These are phyloP conservation scores for Tylochromis polylepis DNA, from an alignment of 2,113 vertebrate genomes.

Conservation along the genomic window DNA sequence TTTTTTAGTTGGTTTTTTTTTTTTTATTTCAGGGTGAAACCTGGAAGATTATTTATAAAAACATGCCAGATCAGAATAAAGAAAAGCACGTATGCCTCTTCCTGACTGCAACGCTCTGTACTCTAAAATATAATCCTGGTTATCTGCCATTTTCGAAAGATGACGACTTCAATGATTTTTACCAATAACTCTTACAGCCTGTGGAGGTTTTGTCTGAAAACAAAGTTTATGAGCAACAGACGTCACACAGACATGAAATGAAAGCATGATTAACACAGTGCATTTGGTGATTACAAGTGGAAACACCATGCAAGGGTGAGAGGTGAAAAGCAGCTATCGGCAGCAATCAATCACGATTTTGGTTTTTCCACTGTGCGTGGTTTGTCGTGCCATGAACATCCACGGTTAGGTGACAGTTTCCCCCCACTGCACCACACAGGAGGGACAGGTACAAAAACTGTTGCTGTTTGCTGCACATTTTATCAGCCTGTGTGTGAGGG, in stretches of 20 bases:
- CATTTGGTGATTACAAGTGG: neutral
- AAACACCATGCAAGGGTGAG: slow-evolving; percentile 32
- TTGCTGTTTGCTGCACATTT: neutral
- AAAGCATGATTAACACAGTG: slow-evolving; percentile 14
- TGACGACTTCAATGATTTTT: neutral
- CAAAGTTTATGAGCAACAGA: slow-evolving; percentile 5
- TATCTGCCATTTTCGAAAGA: neutral
- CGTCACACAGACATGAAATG: slow-evolving; percentile 15
- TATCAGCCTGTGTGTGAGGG: neutral
- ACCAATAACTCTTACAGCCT: neutral
- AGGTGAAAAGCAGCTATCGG: slow-evolving; percentile 7
- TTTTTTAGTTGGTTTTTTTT: neutral
- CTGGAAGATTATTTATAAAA: neutral
- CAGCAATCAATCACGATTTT: neutral
- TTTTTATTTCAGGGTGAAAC: neutral
- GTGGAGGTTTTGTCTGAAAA: neutral
- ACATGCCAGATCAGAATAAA: slow-evolving; percentile 21
- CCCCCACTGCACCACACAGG: neutral
- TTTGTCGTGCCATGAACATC: neutral
- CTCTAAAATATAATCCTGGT: neutral
- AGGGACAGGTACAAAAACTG: neutral
- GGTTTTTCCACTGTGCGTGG: neutral
- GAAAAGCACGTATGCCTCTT: neutral
- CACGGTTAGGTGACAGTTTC: rapidly evolving
- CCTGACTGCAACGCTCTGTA: neutral